Conservation (phyloP, 35 echinoderm and acorn worm genomes). For the Diadema setosum region DNA sequence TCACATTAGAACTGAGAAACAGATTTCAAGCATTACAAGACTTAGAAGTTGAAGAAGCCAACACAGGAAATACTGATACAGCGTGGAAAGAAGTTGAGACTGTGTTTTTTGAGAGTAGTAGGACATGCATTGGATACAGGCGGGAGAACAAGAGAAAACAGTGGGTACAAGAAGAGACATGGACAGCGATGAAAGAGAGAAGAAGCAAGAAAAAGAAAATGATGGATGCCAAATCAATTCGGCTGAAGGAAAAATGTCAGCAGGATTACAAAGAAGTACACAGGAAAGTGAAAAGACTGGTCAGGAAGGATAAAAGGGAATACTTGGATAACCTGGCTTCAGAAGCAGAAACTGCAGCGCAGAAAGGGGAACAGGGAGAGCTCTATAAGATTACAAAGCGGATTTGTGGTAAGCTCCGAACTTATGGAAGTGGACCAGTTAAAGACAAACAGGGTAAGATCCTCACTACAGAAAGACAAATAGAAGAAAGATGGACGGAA, state of each 20-base stretch:
- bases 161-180: neutral
- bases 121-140: neutral
- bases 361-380: neutral
- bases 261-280: neutral
- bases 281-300: neutral
- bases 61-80: neutral
- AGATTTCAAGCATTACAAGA: constrained; percentile 8
- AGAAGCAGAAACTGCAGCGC: neutral
- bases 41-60: neutral
- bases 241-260: neutral
- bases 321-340: neutral
- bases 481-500: too few species aligned
- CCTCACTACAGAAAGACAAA: too few species aligned
- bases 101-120: neutral
- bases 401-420: neutral
- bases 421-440: neutral
- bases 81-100: neutral
- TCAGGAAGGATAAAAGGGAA: neutral
- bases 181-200: neutral
- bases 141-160: constrained; percentile 9
- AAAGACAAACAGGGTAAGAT: neutral
- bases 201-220: neutral
- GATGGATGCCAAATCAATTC: neutral
- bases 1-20: constrained; percentile 21
- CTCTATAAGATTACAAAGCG: constrained; percentile 6